These are phyloP conservation scores for Molorchus minor DNA, from an alignment of 2,888 invertebrate species.

Conservation along the genomic window DNA sequence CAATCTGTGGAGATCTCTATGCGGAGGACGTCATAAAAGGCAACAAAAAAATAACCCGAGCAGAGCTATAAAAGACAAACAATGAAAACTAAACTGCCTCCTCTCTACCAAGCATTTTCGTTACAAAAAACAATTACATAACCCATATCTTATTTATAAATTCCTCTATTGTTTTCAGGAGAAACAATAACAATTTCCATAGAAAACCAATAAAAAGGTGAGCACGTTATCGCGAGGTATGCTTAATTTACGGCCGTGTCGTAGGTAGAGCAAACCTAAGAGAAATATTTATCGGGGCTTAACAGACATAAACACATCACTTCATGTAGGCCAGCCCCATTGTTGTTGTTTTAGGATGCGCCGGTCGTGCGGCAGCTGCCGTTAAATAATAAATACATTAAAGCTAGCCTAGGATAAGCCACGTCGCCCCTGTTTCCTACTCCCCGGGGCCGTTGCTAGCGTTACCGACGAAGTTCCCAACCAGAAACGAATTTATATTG, in stretches of 20 bases:
- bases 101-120: constrained; percentile 6
- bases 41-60: not conserved
- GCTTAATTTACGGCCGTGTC: constrained; percentile 41
- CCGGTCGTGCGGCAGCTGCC: constrained; percentile 40
- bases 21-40: no score
- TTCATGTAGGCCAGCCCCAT: constrained; percentile 44
- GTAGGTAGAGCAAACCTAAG: constrained; percentile 44
- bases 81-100: constrained; percentile 10
- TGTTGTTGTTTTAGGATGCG: constrained; percentile 46
- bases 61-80: constrained; percentile 6
- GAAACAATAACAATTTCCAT: constrained; percentile 51
- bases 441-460: no score
- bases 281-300: constrained; percentile 45
- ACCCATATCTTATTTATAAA: constrained; percentile 32
- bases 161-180: constrained; percentile 45
- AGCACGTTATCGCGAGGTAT: constrained; percentile 46
- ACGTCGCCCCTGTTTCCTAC: constrained; percentile 12
- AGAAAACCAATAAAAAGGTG: constrained; percentile 48
- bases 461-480: no score
- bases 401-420: constrained; percentile 29
- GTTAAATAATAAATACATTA: constrained; percentile 44
- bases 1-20: no score
- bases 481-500: no score
- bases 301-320: constrained; percentile 43
- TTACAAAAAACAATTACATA: constrained; percentile 23